Conservation (phyloP, 1,140 invertebrate genomes). For the Cataglyphis hispanica region DNA sequence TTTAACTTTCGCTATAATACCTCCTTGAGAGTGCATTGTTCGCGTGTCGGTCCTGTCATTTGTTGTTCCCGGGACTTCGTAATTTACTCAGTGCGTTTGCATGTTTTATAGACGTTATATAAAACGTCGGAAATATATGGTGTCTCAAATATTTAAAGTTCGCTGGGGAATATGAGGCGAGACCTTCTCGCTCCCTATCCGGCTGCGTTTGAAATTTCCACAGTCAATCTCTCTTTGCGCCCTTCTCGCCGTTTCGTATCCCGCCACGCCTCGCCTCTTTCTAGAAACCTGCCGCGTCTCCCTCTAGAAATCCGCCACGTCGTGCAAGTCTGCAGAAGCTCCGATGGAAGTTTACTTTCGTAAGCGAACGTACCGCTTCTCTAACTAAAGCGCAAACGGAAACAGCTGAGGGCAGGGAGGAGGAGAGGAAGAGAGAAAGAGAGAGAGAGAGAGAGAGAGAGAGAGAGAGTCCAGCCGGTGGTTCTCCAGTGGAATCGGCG, state of each 20-base stretch:
- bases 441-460: slow-evolving; percentile 1
- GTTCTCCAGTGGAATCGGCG: slow-evolving; percentile 33
- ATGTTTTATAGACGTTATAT: slow-evolving; percentile 61
- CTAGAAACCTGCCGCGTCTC: neutral
- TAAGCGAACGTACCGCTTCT: slow-evolving; percentile 51
- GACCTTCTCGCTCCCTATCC: slow-evolving; percentile 46
- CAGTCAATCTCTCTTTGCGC: slow-evolving; percentile 65
- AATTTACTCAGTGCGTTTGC: slow-evolving; percentile 63
- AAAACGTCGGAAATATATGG: slow-evolving; percentile 62
- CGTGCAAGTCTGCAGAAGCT: slow-evolving; percentile 63
- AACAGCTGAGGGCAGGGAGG: slow-evolving; percentile 38
- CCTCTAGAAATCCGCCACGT: neutral
- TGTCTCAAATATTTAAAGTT: slow-evolving; percentile 65
- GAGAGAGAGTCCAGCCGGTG: slow-evolving; percentile 40
- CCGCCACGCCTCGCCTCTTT: neutral
- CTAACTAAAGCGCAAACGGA: slow-evolving; percentile 65
- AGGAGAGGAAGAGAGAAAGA: neutral
- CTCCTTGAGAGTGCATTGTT: slow-evolving; percentile 16
- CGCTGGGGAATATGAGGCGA: slow-evolving; percentile 55
- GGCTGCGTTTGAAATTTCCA: slow-evolving; percentile 44
- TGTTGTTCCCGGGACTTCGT: slow-evolving; percentile 53
- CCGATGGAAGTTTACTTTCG: slow-evolving; percentile 45
- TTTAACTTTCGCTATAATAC: slow-evolving; percentile 54
- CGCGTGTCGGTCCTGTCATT: slow-evolving; percentile 53
- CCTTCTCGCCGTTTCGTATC: neutral